Evolutionary conservation across 2,888 invertebrate genomes (phyloP), one percentile per base, ranked within the genome.

Genomic region (Cerastis leucographa): DNA sequence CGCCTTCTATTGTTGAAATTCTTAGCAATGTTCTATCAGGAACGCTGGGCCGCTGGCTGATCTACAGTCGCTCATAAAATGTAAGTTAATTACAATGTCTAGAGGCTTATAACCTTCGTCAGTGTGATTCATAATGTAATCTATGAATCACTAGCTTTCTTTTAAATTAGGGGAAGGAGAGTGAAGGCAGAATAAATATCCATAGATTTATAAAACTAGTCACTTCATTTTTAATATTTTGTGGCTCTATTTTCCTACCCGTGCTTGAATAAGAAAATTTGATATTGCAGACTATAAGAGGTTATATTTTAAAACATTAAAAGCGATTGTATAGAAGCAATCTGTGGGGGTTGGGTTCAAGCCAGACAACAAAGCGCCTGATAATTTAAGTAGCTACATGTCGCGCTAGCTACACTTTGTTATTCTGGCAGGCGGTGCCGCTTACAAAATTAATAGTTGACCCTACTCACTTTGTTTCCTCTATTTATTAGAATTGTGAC

Each of bases 351-450:
- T 61, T 76, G n/a, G n/a, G n/a, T n/a, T n/a, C 44, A 35, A 72
- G 70, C 79, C 81, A 88, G 85, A 88, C 85, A 88, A 87, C 85
- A 88, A 88, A 87, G 88, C 88, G 87, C 87, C 87, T 88, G 79
- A 11, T 2, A 7, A 81, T 22, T 54, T 70, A 73, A 80, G 12
- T 78, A 81, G 81, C 86, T 65, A 71, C 51, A 68, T 74, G 40
- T 80, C 66, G 65, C 35, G 54, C 44, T 76, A 56, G 71, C 65
- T 80, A 69, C 65, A 54, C 77, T 67, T 66, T 73, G 65, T 85
- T 80, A 78, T 81, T 83, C 59, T 35, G 42, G 22, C 77, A 85
- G 87, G 87, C 84, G 86, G 44, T 78, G 66, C 67, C 59, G 42
- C 49, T 42, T 65, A 29, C 61, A 62, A 69, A 70, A 67, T 70